Evolutionary conservation across 2,888 invertebrate species (phyloP).

Genomic region (Callosobruchus maculatus): DNA sequence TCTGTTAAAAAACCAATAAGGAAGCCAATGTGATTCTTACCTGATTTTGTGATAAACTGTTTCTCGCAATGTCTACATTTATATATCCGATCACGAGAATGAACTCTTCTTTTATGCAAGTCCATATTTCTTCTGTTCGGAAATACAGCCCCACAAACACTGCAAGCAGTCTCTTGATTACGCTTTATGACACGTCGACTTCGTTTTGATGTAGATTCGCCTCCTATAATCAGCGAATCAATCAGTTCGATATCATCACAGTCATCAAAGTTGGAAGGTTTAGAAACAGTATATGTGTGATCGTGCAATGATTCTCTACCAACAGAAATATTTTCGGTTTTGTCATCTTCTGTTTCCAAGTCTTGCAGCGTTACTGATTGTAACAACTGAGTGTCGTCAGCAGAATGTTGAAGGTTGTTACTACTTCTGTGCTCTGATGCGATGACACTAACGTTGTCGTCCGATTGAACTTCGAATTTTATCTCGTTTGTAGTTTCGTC

Average conservation of each 20-base stretch:
- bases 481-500: neutral
- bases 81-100: neutral
- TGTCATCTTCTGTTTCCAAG: neutral
- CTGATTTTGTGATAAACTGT: neutral
- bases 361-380: neutral
- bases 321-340: neutral
- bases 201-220: neutral
- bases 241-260: neutral
- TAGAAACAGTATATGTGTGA: neutral
- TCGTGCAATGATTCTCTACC: neutral
- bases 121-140: neutral
- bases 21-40: neutral
- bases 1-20: neutral
- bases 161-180: too few species aligned
- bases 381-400: neutral
- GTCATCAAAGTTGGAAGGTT: neutral
- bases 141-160: too few species aligned
- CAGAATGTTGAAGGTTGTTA: neutral
- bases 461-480: neutral
- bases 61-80: neutral
- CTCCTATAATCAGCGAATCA: neutral
- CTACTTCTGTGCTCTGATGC: neutral
- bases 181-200: neutral
- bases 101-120: neutral
- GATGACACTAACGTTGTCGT: neutral